Evolutionary conservation across 2,797 vertebrate genomes (phyloP).

Genomic region (Lacerta agilis): DNA sequence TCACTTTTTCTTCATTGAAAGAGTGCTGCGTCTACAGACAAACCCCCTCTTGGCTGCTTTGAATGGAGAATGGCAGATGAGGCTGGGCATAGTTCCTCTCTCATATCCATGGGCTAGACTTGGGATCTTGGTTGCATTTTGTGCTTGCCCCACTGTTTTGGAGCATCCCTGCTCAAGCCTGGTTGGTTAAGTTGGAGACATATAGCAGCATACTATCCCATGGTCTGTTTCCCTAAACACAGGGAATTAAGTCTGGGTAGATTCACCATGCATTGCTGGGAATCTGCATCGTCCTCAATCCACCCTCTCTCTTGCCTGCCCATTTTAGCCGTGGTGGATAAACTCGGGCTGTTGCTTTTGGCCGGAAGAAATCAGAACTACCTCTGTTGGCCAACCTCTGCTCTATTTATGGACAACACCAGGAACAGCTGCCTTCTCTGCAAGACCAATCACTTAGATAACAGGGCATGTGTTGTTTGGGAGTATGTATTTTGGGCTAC

Average conservation of each 20-base stretch:
- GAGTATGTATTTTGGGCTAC: neutral
- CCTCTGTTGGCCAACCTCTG: neutral
- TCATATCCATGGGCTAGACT: neutral
- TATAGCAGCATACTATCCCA: neutral
- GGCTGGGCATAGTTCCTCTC: constrained; percentile 21
- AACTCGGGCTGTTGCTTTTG: neutral
- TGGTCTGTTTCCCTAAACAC: neutral
- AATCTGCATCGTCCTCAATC: neutral
- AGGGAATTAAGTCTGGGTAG: neutral
- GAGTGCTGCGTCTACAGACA: neutral
- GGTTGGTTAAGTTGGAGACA: neutral
- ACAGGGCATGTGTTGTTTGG: neutral
- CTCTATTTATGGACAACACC: neutral
- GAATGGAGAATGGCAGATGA: constrained; percentile 21
- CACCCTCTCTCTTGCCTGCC: neutral
- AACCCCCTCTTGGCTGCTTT: neutral
- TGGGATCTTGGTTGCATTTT: neutral
- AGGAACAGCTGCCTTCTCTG: neutral
- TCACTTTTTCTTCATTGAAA: neutral
- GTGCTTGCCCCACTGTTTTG: neutral
- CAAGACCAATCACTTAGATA: neutral
- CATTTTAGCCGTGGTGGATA: neutral
- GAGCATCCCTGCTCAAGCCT: neutral
- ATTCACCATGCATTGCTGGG: neutral
- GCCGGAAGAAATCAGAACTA: neutral